Evolutionary conservation across 2,888 invertebrate genomes (phyloP), one percentile per base, ranked within the genome.

Genomic region (Noctua pronuba): DNA sequence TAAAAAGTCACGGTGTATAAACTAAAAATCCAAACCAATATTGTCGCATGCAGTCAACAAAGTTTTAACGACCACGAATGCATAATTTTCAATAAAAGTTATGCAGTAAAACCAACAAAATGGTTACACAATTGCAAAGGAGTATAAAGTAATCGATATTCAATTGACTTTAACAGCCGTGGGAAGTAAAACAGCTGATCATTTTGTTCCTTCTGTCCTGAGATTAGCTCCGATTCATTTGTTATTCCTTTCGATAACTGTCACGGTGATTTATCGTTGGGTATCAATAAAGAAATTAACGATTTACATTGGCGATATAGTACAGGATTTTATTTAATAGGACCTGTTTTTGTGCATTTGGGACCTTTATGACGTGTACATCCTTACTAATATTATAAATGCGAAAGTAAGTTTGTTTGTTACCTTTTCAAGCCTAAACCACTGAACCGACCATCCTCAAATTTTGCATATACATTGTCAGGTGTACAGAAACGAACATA

Each of bases 121-220:
- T 65, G 46, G 38, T 41, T n/a, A 60, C 55, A 24, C n/a, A n/a
- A 81, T 49, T 66, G 68, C 77, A 65, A 73, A 68, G 21, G 41
- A 74, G 58, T 64, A 7, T 44, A 52, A 28, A 28, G 35, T 67
- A 72, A 79, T 86, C 79, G 44, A 83, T 86, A 86, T 75, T 73
- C 13, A 64, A 41, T 71, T 72, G 71, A 69, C 67, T 79, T 64
- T 60, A 69, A 74, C 41, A 69, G 55, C 35, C 65, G 67, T 76
- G 84, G 67, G 84, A 84, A 73, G n/a, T 73, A 41, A 38, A 64
- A 21, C 84, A 76, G 75, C 64, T 83, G 86, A 65, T 67, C 21
- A 28, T 67, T 73, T 75, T 79, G 86, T 72, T 49, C 58, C 55
- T 58, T 67, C 46, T 60, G 65, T 75, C 38, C 28, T 49, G 1